Evolutionary conservation across 2,797 vertebrate genomes (phyloP).

Genomic region (Acanthurus lineatus): DNA sequence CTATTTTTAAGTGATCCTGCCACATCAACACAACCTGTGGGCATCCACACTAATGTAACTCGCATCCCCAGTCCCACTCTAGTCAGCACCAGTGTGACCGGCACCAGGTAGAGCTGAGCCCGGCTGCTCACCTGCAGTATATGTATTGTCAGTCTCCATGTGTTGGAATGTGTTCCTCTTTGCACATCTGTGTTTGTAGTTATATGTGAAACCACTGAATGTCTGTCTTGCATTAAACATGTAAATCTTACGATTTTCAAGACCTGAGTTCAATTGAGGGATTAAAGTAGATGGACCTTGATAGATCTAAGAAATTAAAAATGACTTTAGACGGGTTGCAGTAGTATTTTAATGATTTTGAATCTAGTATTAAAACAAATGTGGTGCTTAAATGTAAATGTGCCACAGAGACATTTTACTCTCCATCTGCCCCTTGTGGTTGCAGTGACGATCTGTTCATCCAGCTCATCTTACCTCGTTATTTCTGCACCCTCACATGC

Average conservation of each 20-base stretch:
- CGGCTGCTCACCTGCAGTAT: neutral
- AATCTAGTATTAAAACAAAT: neutral
- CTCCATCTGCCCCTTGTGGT: slow-evolving; percentile 71
- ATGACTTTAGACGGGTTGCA: neutral
- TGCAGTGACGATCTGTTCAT: slow-evolving; percentile 13
- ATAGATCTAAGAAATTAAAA: neutral
- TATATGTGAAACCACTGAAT: neutral
- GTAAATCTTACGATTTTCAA: neutral
- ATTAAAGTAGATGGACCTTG: neutral
- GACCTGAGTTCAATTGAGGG: neutral
- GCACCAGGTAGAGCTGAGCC: slow-evolving; percentile 89
- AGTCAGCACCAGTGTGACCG: slow-evolving; percentile 89
- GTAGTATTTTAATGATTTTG: neutral
- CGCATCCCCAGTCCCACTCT: slow-evolving; percentile 88
- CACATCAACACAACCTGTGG: slow-evolving; percentile 86
- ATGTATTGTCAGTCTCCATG: slow-evolving; percentile 12
- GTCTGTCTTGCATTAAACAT: neutral
- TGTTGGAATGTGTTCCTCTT: neutral
- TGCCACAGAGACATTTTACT: slow-evolving; percentile 4
- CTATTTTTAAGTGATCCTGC: slow-evolving; percentile 85
- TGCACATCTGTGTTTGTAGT: neutral
- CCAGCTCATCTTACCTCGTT: slow-evolving; percentile 49
- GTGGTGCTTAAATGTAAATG: neutral
- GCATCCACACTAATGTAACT: slow-evolving; percentile 84
- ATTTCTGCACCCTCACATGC: slow-evolving; percentile 44